Evolutionary conservation across 2,113 vertebrate species (phyloP).

Genomic region (Numida meleagris): DNA sequence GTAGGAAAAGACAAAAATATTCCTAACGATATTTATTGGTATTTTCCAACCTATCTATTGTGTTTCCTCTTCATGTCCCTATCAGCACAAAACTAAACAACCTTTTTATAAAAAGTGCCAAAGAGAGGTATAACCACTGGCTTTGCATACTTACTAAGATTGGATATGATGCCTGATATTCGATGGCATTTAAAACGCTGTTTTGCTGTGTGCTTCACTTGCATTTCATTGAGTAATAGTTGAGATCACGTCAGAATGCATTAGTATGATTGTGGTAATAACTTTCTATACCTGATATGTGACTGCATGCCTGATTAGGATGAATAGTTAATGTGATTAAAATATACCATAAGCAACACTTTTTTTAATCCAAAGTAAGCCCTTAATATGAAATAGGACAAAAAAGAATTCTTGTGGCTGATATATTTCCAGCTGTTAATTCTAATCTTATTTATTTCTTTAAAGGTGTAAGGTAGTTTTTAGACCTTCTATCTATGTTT

Average conservation of each 20-base stretch:
- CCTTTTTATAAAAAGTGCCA: neutral
- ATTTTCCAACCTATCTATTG: neutral
- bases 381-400: neutral
- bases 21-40: neutral
- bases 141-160: neutral
- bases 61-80: neutral
- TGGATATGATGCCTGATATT: neutral
- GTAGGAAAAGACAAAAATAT: neutral
- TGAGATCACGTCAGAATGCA: neutral
- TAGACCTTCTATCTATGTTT: neutral
- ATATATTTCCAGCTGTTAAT: conserved; percentile 1
- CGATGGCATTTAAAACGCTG: neutral
- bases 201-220: neutral
- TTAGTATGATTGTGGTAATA: neutral
- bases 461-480: neutral
- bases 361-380: neutral
- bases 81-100: neutral
- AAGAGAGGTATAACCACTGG: neutral
- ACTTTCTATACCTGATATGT: neutral
- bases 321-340: neutral
- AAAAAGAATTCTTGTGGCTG: neutral
- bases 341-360: neutral
- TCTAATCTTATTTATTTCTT: conserved; percentile 22
- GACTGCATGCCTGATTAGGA: neutral
- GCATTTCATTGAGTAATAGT: neutral